Evolutionary conservation across 1,140 invertebrate genomes (phyloP).

Genomic region (Marisa cornuarietis): DNA sequence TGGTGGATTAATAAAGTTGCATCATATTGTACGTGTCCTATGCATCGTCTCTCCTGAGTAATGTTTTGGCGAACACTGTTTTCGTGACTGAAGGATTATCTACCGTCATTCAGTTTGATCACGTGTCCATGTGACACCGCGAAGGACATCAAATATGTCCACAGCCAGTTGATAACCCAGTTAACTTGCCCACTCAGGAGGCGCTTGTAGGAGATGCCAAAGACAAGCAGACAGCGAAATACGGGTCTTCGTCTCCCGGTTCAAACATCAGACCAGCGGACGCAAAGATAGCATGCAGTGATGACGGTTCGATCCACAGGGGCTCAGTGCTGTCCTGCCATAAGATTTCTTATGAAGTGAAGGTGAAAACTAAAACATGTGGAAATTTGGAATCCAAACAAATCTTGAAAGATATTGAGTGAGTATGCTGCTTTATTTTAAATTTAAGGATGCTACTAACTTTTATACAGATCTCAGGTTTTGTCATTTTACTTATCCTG

Average conservation of each 20-base stretch:
- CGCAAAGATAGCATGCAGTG: background rate
- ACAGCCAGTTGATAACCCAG: background rate
- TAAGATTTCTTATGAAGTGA: constrained; percentile 40
- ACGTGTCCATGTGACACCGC: too few species aligned
- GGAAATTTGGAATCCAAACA: constrained; percentile 34
- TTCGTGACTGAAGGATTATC: too few species aligned
- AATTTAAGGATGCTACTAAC: too few species aligned
- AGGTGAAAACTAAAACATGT: constrained; percentile 38
- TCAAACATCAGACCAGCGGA: background rate
- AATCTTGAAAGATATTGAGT: constrained; percentile 50
- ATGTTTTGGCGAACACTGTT: too few species aligned
- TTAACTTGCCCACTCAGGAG: background rate
- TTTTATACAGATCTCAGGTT: too few species aligned
- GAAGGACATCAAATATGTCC: too few species aligned
- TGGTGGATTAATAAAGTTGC: too few species aligned
- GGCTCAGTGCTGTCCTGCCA: constrained; percentile 44
- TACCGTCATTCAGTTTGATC: too few species aligned
- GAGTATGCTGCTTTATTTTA: background rate
- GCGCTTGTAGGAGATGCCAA: background rate
- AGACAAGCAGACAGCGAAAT: background rate
- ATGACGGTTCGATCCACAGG: background rate
- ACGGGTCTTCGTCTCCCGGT: background rate
- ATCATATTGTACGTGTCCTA: too few species aligned
- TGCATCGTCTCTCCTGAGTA: too few species aligned
- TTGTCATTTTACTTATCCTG: too few species aligned